These are phyloP conservation scores for Oryzias javanicus DNA, from an alignment of 2,113 vertebrate species.

Conservation along the genomic window DNA sequence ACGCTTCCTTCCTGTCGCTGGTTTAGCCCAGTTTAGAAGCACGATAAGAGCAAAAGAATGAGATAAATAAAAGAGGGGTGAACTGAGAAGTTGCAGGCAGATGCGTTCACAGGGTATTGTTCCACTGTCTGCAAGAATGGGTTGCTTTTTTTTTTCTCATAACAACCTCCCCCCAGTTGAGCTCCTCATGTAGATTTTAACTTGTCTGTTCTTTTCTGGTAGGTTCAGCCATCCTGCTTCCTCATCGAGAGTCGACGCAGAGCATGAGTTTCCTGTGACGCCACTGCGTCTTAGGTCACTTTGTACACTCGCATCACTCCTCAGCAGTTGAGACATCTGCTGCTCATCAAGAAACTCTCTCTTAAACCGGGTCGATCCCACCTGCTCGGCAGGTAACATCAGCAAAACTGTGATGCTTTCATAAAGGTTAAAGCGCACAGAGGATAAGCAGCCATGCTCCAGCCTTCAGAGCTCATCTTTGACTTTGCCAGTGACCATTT, in stretches of 20 bases:
- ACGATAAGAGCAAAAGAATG: constrained; percentile 66
- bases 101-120: neutral
- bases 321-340: constrained; percentile 3
- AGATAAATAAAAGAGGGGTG: constrained; percentile 23
- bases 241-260: constrained; percentile 54
- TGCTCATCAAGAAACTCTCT: constrained; percentile 5
- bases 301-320: constrained; percentile 34
- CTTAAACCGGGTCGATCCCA: neutral
- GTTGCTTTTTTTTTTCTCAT: neutral
- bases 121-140: constrained; percentile 9
- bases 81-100: constrained; percentile 2
- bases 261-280: constrained; percentile 65
- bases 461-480: constrained; percentile 92
- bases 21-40: constrained; percentile 63
- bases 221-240: constrained; percentile 61
- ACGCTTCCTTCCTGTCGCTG: constrained; percentile 77
- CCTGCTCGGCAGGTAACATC: constrained; percentile 3
- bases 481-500: constrained; percentile 93
- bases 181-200: neutral
- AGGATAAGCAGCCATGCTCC: constrained; percentile 60
- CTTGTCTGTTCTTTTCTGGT: constrained; percentile 34
- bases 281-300: constrained; percentile 57
- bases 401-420: constrained; percentile 41
- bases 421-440: constrained; percentile 23
- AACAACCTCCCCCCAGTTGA: constrained; percentile 2